A percentile compares a stretch with the other conserved stretches of the same genome.
phyloP scores from a whole-genome alignment of 2,888 invertebrate genomes.

The Rhyacophila evoluta region DNA sequence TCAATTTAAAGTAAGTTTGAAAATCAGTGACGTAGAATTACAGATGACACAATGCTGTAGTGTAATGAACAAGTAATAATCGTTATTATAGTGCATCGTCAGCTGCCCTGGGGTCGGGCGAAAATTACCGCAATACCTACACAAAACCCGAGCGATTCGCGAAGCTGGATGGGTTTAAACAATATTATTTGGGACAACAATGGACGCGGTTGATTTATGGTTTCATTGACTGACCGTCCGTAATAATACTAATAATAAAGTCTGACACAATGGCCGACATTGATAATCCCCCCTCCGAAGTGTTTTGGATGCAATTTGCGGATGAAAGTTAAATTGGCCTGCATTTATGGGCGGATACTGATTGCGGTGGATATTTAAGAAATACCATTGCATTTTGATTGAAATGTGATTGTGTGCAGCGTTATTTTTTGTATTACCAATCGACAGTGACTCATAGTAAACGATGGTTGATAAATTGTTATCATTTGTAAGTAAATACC shows the following conservation, averaged over 20 bases:
- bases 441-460: too few species aligned
- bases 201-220: slow-evolving; percentile 47
- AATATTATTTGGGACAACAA: slow-evolving; percentile 32
- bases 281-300: slow-evolving; percentile 4
- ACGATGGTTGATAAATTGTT: too few species aligned
- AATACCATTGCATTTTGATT: too few species aligned
- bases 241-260: slow-evolving; percentile 12
- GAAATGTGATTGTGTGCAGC: too few species aligned
- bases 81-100: slow-evolving; percentile 6
- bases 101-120: slow-evolving; percentile 30
- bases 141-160: neutral
- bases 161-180: neutral
- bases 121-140: neutral
- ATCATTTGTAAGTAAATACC: too few species aligned
- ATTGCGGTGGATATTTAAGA: neutral
- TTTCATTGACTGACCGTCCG: slow-evolving; percentile 49
- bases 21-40: neutral
- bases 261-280: slow-evolving; percentile 26
- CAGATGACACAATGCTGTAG: neutral
- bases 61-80: neutral
- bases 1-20: neutral
- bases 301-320: neutral
- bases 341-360: neutral
- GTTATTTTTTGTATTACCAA: too few species aligned
- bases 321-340: neutral